These are phyloP conservation scores for Cydia amplana DNA, from an alignment of 1,140 invertebrate species.

Conservation along the genomic window DNA sequence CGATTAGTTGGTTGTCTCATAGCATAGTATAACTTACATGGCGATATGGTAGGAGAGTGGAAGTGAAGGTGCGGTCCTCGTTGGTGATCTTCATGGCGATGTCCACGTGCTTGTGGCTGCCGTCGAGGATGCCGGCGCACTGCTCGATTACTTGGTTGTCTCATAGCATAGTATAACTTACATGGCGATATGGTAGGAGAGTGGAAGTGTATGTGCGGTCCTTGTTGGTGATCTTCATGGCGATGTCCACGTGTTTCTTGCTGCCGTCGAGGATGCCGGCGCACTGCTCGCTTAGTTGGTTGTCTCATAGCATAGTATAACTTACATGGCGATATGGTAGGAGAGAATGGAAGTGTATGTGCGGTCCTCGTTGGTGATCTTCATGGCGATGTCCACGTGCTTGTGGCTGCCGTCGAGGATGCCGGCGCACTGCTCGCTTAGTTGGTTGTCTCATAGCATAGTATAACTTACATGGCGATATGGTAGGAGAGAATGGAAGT, in stretches of 20 bases:
- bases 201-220: slow-evolving; percentile 95
- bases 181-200: slow-evolving; percentile 97
- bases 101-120: slow-evolving; percentile 83
- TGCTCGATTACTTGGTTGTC: no score
- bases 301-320: no score
- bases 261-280: slow-evolving; percentile 87
- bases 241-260: slow-evolving; percentile 82
- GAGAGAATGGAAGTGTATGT: slow-evolving; percentile 96
- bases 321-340: slow-evolving; percentile 95
- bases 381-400: slow-evolving; percentile 87
- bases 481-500: slow-evolving; percentile 96
- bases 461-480: slow-evolving; percentile 89
- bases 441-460: slow-evolving; percentile 81
- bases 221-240: slow-evolving; percentile 93
- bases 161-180: slow-evolving; percentile 71
- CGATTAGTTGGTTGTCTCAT: slow-evolving; percentile 90
- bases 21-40: slow-evolving; percentile 81
- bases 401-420: slow-evolving; percentile 85
- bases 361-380: slow-evolving; percentile 94
- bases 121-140: slow-evolving; percentile 87
- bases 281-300: no score
- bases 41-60: slow-evolving; percentile 97
- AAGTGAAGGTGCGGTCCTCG: slow-evolving; percentile 94
- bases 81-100: slow-evolving; percentile 93
- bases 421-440: slow-evolving; percentile 87